Conservation (phyloP, 2,113 vertebrate genomes). For the Limanda limanda region DNA sequence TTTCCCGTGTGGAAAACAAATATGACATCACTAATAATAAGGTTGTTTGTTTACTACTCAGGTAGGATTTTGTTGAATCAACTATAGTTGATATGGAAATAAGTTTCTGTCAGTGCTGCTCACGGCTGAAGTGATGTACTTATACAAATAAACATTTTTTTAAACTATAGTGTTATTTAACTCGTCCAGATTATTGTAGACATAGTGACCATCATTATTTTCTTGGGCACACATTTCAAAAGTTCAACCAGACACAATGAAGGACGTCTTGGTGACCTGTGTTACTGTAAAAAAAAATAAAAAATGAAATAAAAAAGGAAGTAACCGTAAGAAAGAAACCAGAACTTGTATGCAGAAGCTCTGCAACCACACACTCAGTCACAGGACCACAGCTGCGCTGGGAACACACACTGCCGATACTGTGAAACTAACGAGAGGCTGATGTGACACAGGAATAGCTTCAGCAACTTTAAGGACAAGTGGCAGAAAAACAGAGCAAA, state of each 20-base stretch:
- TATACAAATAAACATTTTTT: too few relatives aligned
- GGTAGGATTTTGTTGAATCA: background rate
- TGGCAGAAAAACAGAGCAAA: background rate
- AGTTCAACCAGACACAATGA: background rate
- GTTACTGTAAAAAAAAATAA: background rate
- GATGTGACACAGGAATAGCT: conserved; percentile 33
- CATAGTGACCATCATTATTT: background rate
- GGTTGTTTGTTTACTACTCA: background rate
- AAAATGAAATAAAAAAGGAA: conserved; percentile 45
- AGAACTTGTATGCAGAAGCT: conserved; percentile 4
- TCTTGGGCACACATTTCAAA: background rate
- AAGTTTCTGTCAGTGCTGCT: background rate
- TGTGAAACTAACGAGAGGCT: conserved; percentile 12
- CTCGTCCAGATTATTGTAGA: background rate
- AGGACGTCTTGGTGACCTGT: background rate
- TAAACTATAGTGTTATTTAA: background rate
- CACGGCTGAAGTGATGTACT: background rate
- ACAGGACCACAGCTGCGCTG: background rate
- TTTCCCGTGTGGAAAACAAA: too few relatives aligned
- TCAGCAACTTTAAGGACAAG: background rate
- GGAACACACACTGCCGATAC: background rate
- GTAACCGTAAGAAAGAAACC: conserved; percentile 39
- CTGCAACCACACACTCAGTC: conserved; percentile 34
- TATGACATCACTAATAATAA: too few relatives aligned
- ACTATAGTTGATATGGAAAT: background rate